Percentiles rank a stretch among this genome's conserved stretches.
Evolutionary conservation across 2,113 vertebrate species (phyloP).

Genomic region (Brienomyrus longianalis): DNA sequence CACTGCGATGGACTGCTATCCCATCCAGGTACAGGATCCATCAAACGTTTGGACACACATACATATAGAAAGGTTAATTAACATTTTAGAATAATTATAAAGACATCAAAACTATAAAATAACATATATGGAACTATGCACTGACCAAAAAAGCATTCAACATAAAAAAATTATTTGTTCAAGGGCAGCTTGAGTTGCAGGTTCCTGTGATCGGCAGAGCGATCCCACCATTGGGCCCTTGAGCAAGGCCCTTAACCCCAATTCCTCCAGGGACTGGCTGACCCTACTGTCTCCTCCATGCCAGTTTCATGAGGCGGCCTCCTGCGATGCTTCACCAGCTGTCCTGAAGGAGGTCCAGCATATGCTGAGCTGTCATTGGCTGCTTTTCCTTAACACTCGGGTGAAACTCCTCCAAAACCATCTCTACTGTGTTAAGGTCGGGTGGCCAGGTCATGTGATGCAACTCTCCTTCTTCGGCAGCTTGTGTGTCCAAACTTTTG

Average conservation of each 20-base stretch:
- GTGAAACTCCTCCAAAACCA: not conserved
- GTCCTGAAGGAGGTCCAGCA: too few relatives aligned
- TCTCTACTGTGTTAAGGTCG: not conserved
- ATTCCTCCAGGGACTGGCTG: not conserved
- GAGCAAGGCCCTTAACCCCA: not conserved
- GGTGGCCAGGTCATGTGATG: not conserved
- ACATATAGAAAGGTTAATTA: not conserved
- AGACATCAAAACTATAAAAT: not conserved
- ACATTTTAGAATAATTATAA: not conserved
- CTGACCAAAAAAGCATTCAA: not conserved
- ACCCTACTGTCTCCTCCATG: too few relatives aligned
- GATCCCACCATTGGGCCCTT: too few relatives aligned
- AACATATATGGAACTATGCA: not conserved
- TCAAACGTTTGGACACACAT: not conserved
- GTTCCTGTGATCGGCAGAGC: not conserved
- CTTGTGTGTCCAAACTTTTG: not conserved
- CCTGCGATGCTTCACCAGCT: too few relatives aligned
- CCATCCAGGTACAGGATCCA: not conserved
- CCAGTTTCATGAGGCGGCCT: too few relatives aligned
- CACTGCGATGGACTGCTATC: not conserved
- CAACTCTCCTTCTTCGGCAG: not conserved
- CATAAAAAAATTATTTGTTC: not conserved
- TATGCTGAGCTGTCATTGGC: not conserved
- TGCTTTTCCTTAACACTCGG: too few relatives aligned
- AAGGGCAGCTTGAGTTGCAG: not conserved